phyloP scores from a whole-genome alignment of 2,797 vertebrate species.

The Vireo griseus region DNA sequence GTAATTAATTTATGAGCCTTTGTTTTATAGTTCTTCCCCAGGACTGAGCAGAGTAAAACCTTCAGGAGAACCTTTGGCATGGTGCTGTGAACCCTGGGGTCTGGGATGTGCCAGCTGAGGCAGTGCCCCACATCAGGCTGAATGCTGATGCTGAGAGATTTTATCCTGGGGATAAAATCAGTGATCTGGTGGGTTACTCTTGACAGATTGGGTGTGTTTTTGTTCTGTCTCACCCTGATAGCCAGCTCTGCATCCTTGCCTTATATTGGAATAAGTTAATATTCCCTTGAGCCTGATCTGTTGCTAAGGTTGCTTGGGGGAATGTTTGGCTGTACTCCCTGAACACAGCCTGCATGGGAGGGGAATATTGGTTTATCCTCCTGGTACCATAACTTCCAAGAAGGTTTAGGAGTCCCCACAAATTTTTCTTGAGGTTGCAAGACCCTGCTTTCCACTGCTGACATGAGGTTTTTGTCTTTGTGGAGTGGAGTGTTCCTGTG shows the following conservation, averaged over 20 bases:
- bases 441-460: background rate
- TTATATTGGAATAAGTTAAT: background rate
- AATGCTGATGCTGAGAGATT: background rate
- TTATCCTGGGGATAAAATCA: background rate
- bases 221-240: background rate
- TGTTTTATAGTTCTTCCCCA: background rate
- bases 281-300: background rate
- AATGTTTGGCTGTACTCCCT: background rate
- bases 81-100: background rate
- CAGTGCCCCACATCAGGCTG: background rate
- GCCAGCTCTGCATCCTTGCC: background rate
- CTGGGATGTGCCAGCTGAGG: accelerated
- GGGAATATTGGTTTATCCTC: background rate
- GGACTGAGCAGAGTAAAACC: background rate
- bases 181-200: background rate
- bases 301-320: background rate
- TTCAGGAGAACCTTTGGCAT: background rate
- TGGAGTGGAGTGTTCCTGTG: background rate
- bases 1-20: constrained; percentile 39
- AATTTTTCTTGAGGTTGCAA: background rate
- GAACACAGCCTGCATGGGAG: background rate
- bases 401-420: background rate
- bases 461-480: accelerated
- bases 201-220: background rate
- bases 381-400: background rate